Percentiles rank a stretch among this genome's conserved stretches.
Evolutionary conservation across 2,797 vertebrate genomes (phyloP).

Genomic region (Sternotherus odoratus): DNA sequence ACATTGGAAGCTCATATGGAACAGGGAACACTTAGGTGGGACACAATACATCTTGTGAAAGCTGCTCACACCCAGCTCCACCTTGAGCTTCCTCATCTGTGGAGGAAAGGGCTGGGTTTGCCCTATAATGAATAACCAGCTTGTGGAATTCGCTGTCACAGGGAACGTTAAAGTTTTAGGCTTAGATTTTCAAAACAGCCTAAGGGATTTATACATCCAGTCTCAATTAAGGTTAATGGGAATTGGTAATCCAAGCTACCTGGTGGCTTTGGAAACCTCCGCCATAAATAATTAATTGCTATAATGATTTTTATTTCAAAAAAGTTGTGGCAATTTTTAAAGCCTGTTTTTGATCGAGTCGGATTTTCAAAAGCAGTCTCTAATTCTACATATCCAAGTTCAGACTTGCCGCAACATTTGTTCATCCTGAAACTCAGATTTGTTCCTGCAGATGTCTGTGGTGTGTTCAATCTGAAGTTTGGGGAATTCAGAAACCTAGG

Average conservation of each 20-base stretch:
- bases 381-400: accelerated
- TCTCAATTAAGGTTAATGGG: not conserved
- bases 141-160: not conserved
- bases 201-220: not conserved
- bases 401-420: not conserved
- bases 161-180: not conserved
- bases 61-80: not conserved
- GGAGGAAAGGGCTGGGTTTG: not conserved
- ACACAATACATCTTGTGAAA: not conserved
- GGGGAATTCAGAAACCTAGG: not conserved
- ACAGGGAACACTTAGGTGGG: not conserved
- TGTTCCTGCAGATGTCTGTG: accelerated
- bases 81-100: not conserved
- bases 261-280: not conserved
- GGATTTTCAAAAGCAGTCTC: not conserved
- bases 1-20: not conserved
- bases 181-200: not conserved
- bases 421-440: not conserved
- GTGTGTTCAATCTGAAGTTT: not conserved
- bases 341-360: not conserved
- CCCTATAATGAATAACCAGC: not conserved
- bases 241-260: not conserved
- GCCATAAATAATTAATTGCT: not conserved
- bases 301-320: not conserved
- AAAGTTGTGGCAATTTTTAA: not conserved